These are phyloP conservation scores for Syrphus vitripennis DNA, from an alignment of 2,888 invertebrate genomes.

Conservation along the genomic window DNA sequence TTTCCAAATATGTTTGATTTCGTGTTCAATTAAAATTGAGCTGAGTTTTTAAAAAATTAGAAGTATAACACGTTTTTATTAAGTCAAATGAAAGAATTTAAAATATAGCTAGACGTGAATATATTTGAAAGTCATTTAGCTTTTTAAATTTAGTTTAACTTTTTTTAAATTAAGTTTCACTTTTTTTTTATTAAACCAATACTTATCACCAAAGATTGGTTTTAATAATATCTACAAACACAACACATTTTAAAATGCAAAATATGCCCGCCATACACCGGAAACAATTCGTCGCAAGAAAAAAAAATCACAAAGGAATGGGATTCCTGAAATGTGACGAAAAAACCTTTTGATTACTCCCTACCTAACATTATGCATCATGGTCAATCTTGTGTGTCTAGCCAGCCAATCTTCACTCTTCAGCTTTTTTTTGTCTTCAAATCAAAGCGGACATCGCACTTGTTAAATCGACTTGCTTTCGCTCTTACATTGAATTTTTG, in stretches of 20 bases:
- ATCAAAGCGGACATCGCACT: slow-evolving; percentile 35
- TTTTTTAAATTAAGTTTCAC: too few relatives aligned
- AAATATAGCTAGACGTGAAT: too few relatives aligned
- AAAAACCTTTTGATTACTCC: neutral
- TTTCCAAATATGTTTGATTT: too few relatives aligned
- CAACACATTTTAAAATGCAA: neutral
- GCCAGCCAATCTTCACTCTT: neutral
- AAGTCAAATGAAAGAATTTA: too few relatives aligned
- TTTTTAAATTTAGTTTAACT: too few relatives aligned
- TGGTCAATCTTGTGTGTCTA: slow-evolving; percentile 19
- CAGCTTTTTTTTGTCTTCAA: neutral
- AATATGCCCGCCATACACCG: neutral
- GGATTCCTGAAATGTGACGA: slow-evolving; percentile 9
- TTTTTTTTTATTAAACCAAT: slow-evolving; percentile 5
- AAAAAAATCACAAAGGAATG: neutral
- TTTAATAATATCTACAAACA: neutral
- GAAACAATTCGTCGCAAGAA: neutral
- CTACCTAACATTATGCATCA: neutral
- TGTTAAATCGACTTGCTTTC: slow-evolving; percentile 55
- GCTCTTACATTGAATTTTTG: slow-evolving; percentile 36
- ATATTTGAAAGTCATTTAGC: too few relatives aligned
- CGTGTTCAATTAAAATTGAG: too few relatives aligned
- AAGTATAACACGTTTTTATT: too few relatives aligned
- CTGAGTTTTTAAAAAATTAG: too few relatives aligned
- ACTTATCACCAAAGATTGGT: neutral